phyloP scores from a whole-genome alignment of 2,797 vertebrate genomes.

The Microctenopoma steveboyesi region DNA sequence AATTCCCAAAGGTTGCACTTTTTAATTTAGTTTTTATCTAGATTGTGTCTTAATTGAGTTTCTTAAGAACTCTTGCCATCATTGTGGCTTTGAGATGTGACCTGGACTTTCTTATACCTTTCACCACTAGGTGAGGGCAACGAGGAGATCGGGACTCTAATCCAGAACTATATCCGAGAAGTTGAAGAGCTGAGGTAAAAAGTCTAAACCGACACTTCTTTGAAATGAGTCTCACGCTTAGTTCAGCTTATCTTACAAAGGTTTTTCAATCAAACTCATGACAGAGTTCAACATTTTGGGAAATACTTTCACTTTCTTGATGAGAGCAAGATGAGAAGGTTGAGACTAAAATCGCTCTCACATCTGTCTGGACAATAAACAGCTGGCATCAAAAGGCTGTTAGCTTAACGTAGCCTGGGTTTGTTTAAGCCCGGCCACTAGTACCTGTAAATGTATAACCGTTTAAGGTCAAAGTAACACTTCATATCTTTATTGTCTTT shows the following conservation, averaged over 20 bases:
- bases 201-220: not conserved
- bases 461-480: no score
- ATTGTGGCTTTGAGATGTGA: not conserved
- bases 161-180: conserved; percentile 97
- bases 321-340: no score
- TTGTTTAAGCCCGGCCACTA: no score
- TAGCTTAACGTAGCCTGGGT: no score
- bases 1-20: not conserved
- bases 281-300: no score
- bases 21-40: not conserved
- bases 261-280: no score
- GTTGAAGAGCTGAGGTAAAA: conserved; percentile 94
- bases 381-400: no score
- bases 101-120: not conserved
- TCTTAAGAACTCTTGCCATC: not conserved
- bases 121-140: conserved; percentile 87
- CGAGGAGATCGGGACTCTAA: conserved; percentile 91
- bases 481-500: no score
- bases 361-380: no score
- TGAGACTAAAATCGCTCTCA: not conserved
- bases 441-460: no score
- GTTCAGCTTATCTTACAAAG: not conserved
- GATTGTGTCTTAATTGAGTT: not conserved
- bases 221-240: not conserved
- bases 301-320: no score